Conservation (phyloP, 2,888 invertebrate species). For the Eupeodes latifasciatus region DNA sequence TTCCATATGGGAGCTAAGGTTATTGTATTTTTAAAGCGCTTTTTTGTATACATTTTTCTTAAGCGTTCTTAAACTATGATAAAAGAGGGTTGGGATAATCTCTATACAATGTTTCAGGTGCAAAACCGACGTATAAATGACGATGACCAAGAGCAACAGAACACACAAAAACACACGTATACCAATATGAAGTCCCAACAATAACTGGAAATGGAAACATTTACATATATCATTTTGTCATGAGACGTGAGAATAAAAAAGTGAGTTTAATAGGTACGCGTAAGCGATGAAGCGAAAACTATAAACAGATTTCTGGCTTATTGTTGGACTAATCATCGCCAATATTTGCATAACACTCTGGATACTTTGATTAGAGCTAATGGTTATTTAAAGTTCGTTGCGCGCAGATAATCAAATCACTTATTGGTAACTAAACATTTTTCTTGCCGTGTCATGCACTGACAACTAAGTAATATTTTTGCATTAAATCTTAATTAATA, state of each 20-base stretch:
- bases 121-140: not conserved
- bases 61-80: not conserved
- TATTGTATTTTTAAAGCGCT: not conserved
- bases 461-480: too few species aligned
- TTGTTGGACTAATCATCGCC: not conserved
- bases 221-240: not conserved
- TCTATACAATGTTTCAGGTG: not conserved
- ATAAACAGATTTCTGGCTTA: not conserved
- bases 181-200: slow-evolving; percentile 7
- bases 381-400: too few species aligned
- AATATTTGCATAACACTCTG: not conserved
- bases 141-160: not conserved
- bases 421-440: too few species aligned
- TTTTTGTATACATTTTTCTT: not conserved
- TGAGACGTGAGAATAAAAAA: not conserved
- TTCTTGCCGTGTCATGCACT: too few species aligned
- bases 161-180: not conserved
- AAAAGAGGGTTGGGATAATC: not conserved
- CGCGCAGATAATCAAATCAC: too few species aligned
- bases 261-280: not conserved
- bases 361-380: not conserved
- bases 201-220: not conserved
- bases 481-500: too few species aligned
- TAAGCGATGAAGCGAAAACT: not conserved
- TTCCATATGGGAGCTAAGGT: not conserved